Percentiles rank a stretch among this genome's conserved stretches.
Conservation (phyloP, 2,113 vertebrate species). For the Solenodon paradoxus region DNA sequence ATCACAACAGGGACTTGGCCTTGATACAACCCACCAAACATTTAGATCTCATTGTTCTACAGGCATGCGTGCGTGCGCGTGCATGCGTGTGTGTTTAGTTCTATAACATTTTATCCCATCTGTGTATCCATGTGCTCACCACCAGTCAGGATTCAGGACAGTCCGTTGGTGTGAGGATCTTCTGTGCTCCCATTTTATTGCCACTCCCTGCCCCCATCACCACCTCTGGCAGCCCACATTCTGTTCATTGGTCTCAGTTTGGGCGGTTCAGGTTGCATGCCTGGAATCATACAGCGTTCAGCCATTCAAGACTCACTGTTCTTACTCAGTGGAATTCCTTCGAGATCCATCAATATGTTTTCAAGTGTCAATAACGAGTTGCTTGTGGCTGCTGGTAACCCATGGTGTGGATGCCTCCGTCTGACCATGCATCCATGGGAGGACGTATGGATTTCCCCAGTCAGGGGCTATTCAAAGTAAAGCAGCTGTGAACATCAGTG, state of each 20-base stretch:
- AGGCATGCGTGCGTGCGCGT: background rate
- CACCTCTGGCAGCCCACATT: background rate
- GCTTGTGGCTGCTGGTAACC: background rate
- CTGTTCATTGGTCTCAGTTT: no score
- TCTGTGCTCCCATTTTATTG: background rate
- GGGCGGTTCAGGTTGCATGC: no score
- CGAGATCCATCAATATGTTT: background rate
- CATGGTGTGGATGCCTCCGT: background rate
- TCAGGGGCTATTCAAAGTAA: background rate
- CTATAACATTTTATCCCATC: background rate
- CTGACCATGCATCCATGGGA: background rate
- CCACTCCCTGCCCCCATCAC: background rate
- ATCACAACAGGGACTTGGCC: background rate
- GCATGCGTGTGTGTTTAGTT: background rate
- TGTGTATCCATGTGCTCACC: background rate
- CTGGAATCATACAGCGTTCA: background rate
- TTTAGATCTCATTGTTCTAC: background rate
- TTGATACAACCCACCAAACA: background rate
- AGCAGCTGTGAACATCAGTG: background rate
- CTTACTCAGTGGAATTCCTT: background rate
- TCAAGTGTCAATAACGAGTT: background rate
- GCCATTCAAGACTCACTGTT: background rate
- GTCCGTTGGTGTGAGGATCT: background rate
- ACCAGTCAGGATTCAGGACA: background rate
- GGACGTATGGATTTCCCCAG: background rate